Evolutionary conservation across 2,797 vertebrate species (phyloP).

Genomic region (Taenioides sp.): DNA sequence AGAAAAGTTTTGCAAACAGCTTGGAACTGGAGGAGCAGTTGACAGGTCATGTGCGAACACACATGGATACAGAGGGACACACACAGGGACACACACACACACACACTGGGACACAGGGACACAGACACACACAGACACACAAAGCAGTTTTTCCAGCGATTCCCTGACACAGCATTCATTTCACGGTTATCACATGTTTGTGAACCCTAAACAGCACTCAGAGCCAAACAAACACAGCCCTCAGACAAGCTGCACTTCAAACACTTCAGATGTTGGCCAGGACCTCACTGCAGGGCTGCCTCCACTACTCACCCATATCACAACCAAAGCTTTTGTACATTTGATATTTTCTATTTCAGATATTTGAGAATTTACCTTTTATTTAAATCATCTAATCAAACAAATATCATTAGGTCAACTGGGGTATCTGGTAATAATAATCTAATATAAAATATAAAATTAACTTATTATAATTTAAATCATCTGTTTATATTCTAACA

Average conservation of each 20-base stretch:
- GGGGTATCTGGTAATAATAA: too few relatives aligned
- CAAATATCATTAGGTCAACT: too few relatives aligned
- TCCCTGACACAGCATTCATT: slow-evolving; percentile 58
- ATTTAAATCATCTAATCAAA: not conserved
- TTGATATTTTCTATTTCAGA: not conserved
- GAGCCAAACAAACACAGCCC: slow-evolving; percentile 66
- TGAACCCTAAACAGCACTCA: slow-evolving; percentile 58
- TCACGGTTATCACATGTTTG: slow-evolving; percentile 57
- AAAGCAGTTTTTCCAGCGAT: slow-evolving; percentile 49
- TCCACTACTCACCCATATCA: slow-evolving; percentile 34
- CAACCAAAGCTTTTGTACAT: not conserved
- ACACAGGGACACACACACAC: slow-evolving; percentile 30
- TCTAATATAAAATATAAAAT: too few relatives aligned
- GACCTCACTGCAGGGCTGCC: slow-evolving; percentile 33
- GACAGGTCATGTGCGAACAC: slow-evolving; percentile 54
- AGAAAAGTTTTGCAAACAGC: slow-evolving; percentile 45
- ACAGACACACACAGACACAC: slow-evolving; percentile 50
- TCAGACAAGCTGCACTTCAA: slow-evolving; percentile 56
- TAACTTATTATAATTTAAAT: too few relatives aligned
- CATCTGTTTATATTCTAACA: not conserved
- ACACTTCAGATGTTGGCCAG: slow-evolving; percentile 51
- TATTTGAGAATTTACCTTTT: not conserved
- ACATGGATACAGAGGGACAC: slow-evolving; percentile 37
- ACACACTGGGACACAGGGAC: slow-evolving; percentile 33
- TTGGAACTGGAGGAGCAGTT: slow-evolving; percentile 45